These are phyloP conservation scores for Phrynocephalus guinanensis DNA, from an alignment of 2,797 vertebrate species.

Conservation along the genomic window DNA sequence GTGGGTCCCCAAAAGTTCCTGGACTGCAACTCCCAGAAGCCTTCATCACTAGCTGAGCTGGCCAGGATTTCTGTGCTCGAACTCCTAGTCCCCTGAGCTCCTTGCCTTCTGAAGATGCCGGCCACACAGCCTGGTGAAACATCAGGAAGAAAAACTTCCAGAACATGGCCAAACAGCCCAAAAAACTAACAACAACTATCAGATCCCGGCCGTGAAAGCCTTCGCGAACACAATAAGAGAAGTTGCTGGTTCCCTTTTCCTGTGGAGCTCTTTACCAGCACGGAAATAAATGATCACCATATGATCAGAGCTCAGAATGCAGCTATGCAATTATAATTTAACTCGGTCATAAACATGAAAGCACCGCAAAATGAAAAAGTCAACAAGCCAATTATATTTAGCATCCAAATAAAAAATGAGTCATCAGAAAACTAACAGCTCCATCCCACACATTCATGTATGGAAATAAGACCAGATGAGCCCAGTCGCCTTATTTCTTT, in stretches of 20 bases:
- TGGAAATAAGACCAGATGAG: background rate
- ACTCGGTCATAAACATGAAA: background rate
- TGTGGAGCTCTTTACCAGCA: background rate
- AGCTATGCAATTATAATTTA: background rate
- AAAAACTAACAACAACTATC: no score
- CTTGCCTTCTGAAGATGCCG: no score
- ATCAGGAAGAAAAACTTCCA: no score
- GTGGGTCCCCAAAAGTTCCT: no score
- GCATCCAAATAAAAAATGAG: background rate
- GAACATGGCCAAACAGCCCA: no score
- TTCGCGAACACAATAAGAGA: background rate
- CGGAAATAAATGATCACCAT: background rate
- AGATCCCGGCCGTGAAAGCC: no score
- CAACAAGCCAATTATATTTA: slow-evolving; percentile 2
- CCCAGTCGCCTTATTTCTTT: background rate
- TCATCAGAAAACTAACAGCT: background rate
- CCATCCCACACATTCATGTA: background rate
- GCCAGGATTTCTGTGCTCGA: no score
- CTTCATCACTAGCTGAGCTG: no score
- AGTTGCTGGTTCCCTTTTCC: background rate
- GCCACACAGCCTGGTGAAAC: no score
- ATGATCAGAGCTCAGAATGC: background rate
- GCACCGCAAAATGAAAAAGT: background rate
- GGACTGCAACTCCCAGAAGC: no score
- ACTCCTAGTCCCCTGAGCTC: no score